Conservation (phyloP, 2,888 invertebrate genomes). For the Listrodromus nycthemerus region DNA sequence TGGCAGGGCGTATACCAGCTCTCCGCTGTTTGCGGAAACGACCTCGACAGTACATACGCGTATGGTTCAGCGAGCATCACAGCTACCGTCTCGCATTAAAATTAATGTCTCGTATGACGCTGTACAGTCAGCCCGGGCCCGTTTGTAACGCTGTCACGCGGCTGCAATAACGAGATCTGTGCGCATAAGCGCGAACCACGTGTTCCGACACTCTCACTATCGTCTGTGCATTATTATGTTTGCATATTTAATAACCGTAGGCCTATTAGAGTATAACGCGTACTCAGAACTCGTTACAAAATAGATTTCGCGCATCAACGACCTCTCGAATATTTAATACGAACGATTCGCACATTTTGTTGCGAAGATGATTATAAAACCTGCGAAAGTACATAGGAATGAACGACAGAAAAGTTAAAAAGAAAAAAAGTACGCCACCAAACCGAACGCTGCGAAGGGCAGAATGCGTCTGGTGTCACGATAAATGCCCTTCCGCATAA, state of each 20-base stretch:
- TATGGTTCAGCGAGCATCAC: conserved; percentile 57
- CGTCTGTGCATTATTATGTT: conserved; percentile 31
- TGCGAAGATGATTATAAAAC: not conserved
- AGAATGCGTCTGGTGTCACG: no score
- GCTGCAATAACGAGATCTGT: conserved; percentile 35
- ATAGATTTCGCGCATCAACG: not conserved
- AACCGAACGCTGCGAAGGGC: not conserved
- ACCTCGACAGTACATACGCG: conserved; percentile 56
- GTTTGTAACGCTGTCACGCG: conserved; percentile 51
- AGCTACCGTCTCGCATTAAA: conserved; percentile 71
- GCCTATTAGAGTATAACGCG: conserved; percentile 35
- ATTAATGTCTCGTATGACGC: conserved; percentile 75
- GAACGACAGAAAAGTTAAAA: not conserved
- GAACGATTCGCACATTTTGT: not conserved
- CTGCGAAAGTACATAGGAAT: not conserved
- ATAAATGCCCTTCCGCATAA: conserved; percentile 1
- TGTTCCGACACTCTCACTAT: conserved; percentile 29
- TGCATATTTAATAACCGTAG: conserved; percentile 46
- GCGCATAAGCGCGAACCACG: not conserved
- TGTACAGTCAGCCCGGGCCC: conserved; percentile 66
- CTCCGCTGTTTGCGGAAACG: conserved; percentile 77
- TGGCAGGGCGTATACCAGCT: conserved; percentile 30
- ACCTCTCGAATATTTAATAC: conserved; percentile 17
- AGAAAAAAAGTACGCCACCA: not conserved
- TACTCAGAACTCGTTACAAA: conserved; percentile 29